Percentiles rank a stretch among this genome's conserved stretches.
Conservation (phyloP, 2,888 invertebrate genomes). For the Leucophenga maculata region DNA sequence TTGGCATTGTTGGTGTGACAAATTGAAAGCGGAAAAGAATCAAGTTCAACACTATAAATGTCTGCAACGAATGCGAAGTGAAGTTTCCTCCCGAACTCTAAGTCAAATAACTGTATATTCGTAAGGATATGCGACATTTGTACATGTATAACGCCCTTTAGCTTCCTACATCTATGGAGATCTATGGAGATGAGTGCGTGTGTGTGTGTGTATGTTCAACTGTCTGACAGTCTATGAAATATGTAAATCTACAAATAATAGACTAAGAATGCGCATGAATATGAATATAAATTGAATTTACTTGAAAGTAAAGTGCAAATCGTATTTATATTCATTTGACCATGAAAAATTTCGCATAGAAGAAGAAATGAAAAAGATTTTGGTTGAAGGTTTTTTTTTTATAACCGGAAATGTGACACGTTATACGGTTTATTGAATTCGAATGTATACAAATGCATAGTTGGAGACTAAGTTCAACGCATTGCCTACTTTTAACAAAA, state of each 20-base stretch:
- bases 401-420: no score
- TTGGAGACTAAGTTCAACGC: no score
- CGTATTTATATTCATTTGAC: conserved; percentile 64
- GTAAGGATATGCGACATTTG: background rate
- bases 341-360: conserved; percentile 44
- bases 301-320: conserved; percentile 52
- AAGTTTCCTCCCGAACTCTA: background rate
- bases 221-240: conserved; percentile 35
- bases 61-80: conserved; percentile 21
- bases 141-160: background rate
- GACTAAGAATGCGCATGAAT: conserved; percentile 58
- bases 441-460: no score
- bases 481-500: no score
- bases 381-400: no score
- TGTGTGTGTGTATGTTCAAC: conserved; percentile 18
- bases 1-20: conserved; percentile 48
- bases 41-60: conserved; percentile 48
- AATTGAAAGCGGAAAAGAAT: conserved; percentile 59
- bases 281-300: conserved; percentile 68
- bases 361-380: background rate
- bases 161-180: conserved; percentile 16
- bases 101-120: background rate
- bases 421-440: no score
- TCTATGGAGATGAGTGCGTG: conserved; percentile 15
- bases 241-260: conserved; percentile 62